These are phyloP conservation scores for Crocidura indochinensis DNA, from an alignment of 2,797 vertebrate genomes.

Conservation along the genomic window DNA sequence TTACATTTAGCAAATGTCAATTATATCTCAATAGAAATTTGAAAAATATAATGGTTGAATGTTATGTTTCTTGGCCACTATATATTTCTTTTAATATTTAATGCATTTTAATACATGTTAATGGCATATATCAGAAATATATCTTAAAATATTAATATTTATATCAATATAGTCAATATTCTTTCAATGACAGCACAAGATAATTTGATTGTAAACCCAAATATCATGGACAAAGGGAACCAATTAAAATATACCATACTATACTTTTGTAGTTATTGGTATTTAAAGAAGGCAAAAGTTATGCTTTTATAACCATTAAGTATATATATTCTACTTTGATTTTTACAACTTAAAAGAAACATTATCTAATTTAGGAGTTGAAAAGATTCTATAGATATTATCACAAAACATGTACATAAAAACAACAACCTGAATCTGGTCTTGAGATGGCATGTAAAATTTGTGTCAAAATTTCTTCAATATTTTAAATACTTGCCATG, in stretches of 20 bases:
- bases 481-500: slow-evolving; percentile 56
- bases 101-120: not conserved
- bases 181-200: not conserved
- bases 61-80: not conserved
- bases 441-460: slow-evolving; percentile 72
- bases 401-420: slow-evolving; percentile 58
- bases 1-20: not conserved
- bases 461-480: slow-evolving; percentile 73
- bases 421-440: slow-evolving; percentile 64
- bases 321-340: slow-evolving; percentile 20
- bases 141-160: not conserved
- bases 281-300: slow-evolving; percentile 28
- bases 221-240: not conserved
- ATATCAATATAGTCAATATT: not conserved
- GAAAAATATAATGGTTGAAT: not conserved
- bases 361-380: slow-evolving; percentile 9
- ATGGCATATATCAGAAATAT: not conserved
- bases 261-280: not conserved
- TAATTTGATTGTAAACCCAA: not conserved
- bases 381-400: slow-evolving; percentile 59
- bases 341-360: slow-evolving; percentile 63
- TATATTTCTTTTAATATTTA: not conserved
- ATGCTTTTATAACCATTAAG: slow-evolving; percentile 44
- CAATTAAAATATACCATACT: not conserved
- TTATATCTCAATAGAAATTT: not conserved